Base-by-base conservation (phyloP, 2,888 invertebrate species). In the Cryptus viduatorius region DNA sequence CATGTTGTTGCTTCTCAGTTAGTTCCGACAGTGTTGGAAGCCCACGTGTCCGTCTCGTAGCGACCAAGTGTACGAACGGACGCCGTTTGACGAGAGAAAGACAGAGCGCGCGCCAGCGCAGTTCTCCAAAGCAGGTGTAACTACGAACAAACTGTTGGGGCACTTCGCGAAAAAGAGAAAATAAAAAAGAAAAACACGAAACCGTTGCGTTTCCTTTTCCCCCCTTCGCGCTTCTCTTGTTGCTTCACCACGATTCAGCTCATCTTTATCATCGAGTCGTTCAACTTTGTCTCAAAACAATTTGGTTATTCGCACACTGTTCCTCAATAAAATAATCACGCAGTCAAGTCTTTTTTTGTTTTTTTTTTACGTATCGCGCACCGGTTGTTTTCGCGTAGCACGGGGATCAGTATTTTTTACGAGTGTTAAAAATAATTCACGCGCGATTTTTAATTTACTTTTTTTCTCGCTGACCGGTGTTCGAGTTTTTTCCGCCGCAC, bases 31-130 rank as follows among this genome's bases (percentile, higher is more conserved):
- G 68, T 59, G 19, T 71, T 29, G 75, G 48, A 37, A 42, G 77
- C 82, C 91, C 92, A 92, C 92, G 92, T 92, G 90, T 87, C 85
- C 76, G 56, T 78, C 61, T 69, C 73, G 64, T 65, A 64, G 71
- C 50, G 64, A 50, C 73, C 64, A 48, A 56, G 19, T 56, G 50
- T 29, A 67, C 65, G 31, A 65, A 67, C 42, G 42, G 42, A 68
- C 76, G 81, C 76, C 29, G 37, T 85, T 79, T 81, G 71, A 72
- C 68, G 86, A 83, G 72, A 83, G 82, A 85, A 53, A 73, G 78
- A 24, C 24, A 61, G 76, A 29, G 73, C 77, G 83, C 86, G 72
- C 86, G 83, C 79, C 77, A 79, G 79, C 84, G 65, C 79, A 46
- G 46, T 61, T 65, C 29, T 53, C 29, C 64, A 56, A 5, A 67